phyloP scores from a whole-genome alignment of 2,888 invertebrate genomes.

The Meliscaeva auricollis region DNA sequence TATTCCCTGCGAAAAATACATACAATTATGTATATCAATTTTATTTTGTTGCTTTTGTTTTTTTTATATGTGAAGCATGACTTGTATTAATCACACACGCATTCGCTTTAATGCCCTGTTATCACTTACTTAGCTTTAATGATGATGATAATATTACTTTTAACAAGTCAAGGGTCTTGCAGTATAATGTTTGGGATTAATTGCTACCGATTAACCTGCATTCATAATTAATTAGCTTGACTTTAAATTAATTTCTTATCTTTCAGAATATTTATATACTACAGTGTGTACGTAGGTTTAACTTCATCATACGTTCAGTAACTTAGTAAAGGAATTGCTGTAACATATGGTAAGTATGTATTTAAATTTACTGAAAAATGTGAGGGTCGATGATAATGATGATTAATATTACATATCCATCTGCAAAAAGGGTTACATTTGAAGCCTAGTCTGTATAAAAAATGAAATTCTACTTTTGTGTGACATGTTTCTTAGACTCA shows the following conservation, averaged over 20 bases:
- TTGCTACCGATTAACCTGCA: slow-evolving; percentile 65
- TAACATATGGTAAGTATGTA: background rate
- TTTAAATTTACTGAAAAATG: too few species aligned
- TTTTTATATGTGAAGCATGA: background rate
- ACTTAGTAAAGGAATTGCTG: background rate
- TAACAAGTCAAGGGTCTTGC: slow-evolving; percentile 32
- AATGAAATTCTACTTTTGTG: too few species aligned
- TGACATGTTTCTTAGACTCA: too few species aligned
- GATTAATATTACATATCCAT: too few species aligned
- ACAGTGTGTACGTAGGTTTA: background rate
- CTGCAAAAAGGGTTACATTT: background rate
- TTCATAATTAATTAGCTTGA: slow-evolving; percentile 51
- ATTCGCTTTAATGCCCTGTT: background rate
- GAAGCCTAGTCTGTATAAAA: too few species aligned
- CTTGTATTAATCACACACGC: background rate
- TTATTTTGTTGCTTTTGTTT: background rate
- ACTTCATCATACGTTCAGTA: background rate
- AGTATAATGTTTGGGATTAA: slow-evolving; percentile 57
- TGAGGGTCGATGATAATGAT: too few species aligned
- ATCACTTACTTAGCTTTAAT: slow-evolving; percentile 41
- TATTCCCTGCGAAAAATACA: too few species aligned
- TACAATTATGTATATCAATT: too few species aligned
- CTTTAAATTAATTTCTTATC: slow-evolving; percentile 41
- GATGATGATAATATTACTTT: slow-evolving; percentile 12
- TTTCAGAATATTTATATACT: background rate